These are phyloP conservation scores for Pandemis cinnamomeana DNA, from an alignment of 2,888 invertebrate genomes.

Conservation along the genomic window DNA sequence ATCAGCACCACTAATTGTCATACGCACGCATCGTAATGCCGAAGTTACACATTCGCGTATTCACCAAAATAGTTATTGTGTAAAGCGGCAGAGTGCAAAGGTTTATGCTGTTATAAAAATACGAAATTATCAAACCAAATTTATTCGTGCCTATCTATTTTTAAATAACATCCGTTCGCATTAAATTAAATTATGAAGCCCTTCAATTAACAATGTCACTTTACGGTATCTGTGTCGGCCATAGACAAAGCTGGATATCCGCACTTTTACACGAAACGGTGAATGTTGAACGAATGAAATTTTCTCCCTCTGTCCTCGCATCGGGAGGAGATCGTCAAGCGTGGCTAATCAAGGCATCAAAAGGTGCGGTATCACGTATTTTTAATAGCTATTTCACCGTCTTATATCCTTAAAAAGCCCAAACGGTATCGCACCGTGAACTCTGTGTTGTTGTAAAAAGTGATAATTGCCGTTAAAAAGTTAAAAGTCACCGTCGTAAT, in stretches of 20 bases:
- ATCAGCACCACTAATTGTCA: too few relatives aligned
- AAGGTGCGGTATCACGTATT: conserved; percentile 85
- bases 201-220: background rate
- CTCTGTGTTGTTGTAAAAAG: conserved; percentile 45
- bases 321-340: conserved; percentile 84
- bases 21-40: too few relatives aligned
- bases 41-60: too few relatives aligned
- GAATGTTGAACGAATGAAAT: conserved; percentile 32
- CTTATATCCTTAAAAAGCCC: conserved; percentile 48
- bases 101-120: too few relatives aligned
- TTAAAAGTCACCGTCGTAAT: conserved; percentile 55
- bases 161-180: too few relatives aligned
- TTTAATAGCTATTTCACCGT: conserved; percentile 53
- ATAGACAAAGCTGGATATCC: conserved; percentile 38
- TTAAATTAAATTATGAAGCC: too few relatives aligned
- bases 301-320: conserved; percentile 40
- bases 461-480: conserved; percentile 48
- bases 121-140: too few relatives aligned
- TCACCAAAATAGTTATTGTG: too few relatives aligned
- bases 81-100: too few relatives aligned
- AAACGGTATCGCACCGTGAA: conserved; percentile 47
- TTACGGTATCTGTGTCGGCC: conserved; percentile 12
- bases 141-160: too few relatives aligned
- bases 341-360: conserved; percentile 95
- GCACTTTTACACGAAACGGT: conserved; percentile 25